Evolutionary conservation across 2,888 invertebrate species (phyloP), one percentile per base, ranked within the genome.

Genomic region (Nephrotoma flavescens): DNA sequence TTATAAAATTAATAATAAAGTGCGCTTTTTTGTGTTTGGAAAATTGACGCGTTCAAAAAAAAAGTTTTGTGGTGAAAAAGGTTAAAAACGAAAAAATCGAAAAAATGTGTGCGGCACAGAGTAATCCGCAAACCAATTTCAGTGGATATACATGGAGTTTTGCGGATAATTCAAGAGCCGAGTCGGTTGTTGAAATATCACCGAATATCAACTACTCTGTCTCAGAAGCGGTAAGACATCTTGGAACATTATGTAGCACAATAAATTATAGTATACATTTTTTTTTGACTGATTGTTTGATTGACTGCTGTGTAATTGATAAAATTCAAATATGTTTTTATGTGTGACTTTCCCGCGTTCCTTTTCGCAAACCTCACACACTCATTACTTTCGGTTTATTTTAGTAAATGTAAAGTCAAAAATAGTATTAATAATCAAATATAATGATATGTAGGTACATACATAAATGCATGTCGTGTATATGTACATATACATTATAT

Each of bases 111-210:
- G 92, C 92, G 89, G 92, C 92, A 88, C 92, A 92, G 89, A 91
- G 91, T 89, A 92, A 92, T 89, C 91, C 92, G 88, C 90, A 90
- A 89, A 90, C 91, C 86, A 90, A 90, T 90, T 92, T 92, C 88
- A 92, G 92, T 89, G 92, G 92, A 89, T 92, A 92, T 88, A 90
- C 92, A 88, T 92, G 92, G 92, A 91, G 91, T 87, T 92, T 92
- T 89, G 90, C 92, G 88, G 92, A 91, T 89, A 92, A 91, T 89
- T 90, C 90, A 87, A 90, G 90, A 87, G 89, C 91, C 88, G 92
- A 92, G 89, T 91, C 91, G 87, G 91, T 92, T 87, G 90, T 92
- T 88, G 92, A 92, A 89, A 92, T 92, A 89, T 91, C 92, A 88
- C 91, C 92, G 87, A 92, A 91, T 89, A 91, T 92, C 88, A 92